These are phyloP conservation scores for Anguilla anguilla DNA, from an alignment of 2,797 vertebrate genomes.

Conservation along the genomic window DNA sequence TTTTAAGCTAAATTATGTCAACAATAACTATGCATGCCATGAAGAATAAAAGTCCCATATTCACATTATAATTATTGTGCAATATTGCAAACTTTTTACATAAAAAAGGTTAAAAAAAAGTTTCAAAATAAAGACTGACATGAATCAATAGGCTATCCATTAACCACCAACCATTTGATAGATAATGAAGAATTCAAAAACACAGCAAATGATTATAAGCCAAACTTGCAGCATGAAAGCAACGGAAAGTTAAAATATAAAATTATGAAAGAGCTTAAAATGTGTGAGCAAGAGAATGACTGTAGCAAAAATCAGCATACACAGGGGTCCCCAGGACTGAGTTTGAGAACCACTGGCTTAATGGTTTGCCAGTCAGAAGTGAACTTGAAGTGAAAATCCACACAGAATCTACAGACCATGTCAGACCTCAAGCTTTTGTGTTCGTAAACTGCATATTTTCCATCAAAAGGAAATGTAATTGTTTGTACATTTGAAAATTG, in stretches of 20 bases:
- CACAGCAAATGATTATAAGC: no score
- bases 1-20: no score
- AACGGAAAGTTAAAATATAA: no score
- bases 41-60: no score
- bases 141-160: no score
- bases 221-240: no score
- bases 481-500: background rate
- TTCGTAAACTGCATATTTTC: background rate
- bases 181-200: no score
- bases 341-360: background rate
- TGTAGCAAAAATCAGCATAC: background rate
- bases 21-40: no score
- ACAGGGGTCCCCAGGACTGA: background rate
- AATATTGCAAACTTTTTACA: background rate
- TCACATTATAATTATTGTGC: no score
- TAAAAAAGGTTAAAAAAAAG: background rate
- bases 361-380: background rate
- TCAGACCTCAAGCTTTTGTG: background rate
- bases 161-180: no score
- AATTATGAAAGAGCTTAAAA: no score
- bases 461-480: background rate
- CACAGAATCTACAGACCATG: background rate
- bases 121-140: no score
- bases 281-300: background rate
- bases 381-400: background rate